Evolutionary conservation across 2,888 invertebrate species (phyloP).

Genomic region (Eristalinus sepulchralis): DNA sequence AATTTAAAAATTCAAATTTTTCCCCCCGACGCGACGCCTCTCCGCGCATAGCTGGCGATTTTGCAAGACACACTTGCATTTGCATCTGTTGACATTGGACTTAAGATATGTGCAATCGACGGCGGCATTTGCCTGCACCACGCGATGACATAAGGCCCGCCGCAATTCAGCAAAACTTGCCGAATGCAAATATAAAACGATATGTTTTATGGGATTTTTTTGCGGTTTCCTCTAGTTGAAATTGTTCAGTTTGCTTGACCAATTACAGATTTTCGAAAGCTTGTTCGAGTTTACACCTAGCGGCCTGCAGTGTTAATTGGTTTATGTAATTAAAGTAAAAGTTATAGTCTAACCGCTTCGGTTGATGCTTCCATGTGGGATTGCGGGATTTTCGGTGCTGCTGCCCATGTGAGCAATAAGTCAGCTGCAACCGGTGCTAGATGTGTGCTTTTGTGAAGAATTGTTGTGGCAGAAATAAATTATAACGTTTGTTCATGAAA

Average conservation of each 20-base stretch:
- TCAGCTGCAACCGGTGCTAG: neutral
- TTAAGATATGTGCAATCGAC: neutral
- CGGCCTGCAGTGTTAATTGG: neutral
- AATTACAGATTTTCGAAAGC: neutral
- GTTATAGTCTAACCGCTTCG: neutral
- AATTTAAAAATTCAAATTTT: neutral
- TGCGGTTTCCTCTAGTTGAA: neutral
- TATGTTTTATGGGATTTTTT: neutral
- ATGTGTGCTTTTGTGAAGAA: neutral
- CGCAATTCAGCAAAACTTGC: neutral
- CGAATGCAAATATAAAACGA: neutral
- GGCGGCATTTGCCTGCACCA: neutral
- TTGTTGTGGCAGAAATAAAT: neutral
- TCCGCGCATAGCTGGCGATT: neutral
- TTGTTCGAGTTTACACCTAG: neutral
- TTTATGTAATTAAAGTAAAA: neutral
- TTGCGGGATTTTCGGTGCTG: slow-evolving; percentile 5
- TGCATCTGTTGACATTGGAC: neutral
- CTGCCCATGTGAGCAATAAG: neutral
- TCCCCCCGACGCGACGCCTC: neutral
- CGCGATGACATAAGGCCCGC: neutral
- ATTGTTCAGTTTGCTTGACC: neutral
- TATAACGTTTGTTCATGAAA: neutral
- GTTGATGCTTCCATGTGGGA: neutral
- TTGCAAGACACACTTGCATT: neutral